These are phyloP conservation scores for Onychostoma macrolepis DNA, from an alignment of 2,113 vertebrate species.

Conservation along the genomic window DNA sequence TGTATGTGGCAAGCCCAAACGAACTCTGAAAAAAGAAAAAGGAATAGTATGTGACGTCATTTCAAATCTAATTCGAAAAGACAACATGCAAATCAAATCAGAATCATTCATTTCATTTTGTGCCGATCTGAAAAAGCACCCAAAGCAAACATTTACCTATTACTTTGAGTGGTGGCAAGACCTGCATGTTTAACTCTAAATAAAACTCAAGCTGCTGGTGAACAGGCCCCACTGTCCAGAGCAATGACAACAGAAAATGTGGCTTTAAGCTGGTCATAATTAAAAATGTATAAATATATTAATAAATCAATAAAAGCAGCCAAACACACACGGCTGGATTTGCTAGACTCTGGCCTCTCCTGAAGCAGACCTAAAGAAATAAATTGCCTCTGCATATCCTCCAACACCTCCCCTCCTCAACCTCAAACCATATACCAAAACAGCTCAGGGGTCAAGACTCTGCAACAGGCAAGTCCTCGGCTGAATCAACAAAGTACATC, in stretches of 20 bases:
- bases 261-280: slow-evolving; percentile 69
- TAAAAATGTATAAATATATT: slow-evolving; percentile 68
- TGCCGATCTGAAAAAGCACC: slow-evolving; percentile 47
- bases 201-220: slow-evolving; percentile 57
- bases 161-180: slow-evolving; percentile 58
- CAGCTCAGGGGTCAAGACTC: slow-evolving; percentile 70
- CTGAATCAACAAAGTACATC: slow-evolving; percentile 76
- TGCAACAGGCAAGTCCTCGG: slow-evolving; percentile 62
- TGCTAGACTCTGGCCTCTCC: slow-evolving; percentile 47
- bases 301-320: slow-evolving; percentile 66
- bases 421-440: slow-evolving; percentile 75
- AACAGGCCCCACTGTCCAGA: slow-evolving; percentile 66
- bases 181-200: slow-evolving; percentile 58
- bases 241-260: slow-evolving; percentile 67
- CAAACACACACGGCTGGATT: slow-evolving; percentile 41
- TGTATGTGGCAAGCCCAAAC: no score
- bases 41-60: neutral
- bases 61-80: slow-evolving; percentile 37
- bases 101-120: slow-evolving; percentile 51
- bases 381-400: slow-evolving; percentile 66
- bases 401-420: slow-evolving; percentile 60
- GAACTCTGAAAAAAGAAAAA: slow-evolving; percentile 22
- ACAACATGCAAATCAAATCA: slow-evolving; percentile 53
- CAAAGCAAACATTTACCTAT: slow-evolving; percentile 69
- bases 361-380: slow-evolving; percentile 61